Percentiles rank a stretch among this genome's conserved stretches.
phyloP scores from a whole-genome alignment of 2,888 invertebrate species.

The Clunio marinus region DNA sequence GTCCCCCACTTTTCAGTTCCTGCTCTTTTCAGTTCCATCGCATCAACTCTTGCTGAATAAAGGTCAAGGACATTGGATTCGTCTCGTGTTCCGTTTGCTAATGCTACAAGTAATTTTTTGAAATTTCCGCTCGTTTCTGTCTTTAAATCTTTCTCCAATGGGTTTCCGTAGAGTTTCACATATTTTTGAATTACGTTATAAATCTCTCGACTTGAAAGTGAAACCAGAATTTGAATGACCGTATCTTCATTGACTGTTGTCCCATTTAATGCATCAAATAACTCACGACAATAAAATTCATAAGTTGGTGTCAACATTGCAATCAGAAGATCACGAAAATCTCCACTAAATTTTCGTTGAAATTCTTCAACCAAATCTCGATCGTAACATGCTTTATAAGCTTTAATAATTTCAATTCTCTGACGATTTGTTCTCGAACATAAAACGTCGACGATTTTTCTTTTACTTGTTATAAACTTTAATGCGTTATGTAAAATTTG shows the following conservation, averaged over 20 bases:
- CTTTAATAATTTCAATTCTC: slow-evolving; percentile 70
- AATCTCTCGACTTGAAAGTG: slow-evolving; percentile 80
- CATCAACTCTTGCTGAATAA: slow-evolving; percentile 73
- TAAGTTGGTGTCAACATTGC: slow-evolving; percentile 81
- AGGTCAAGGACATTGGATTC: slow-evolving; percentile 58
- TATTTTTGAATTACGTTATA: slow-evolving; percentile 73
- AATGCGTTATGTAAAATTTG: slow-evolving; percentile 79
- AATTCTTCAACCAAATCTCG: slow-evolving; percentile 75
- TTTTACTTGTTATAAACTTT: slow-evolving; percentile 91
- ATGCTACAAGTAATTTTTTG: slow-evolving; percentile 74
- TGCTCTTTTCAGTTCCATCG: slow-evolving; percentile 66
- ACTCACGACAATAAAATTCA: slow-evolving; percentile 77
- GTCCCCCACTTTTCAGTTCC: slow-evolving; percentile 63
- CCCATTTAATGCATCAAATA: slow-evolving; percentile 79
- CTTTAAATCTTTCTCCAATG: slow-evolving; percentile 75
- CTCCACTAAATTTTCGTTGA: slow-evolving; percentile 83
- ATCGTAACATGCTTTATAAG: slow-evolving; percentile 51
- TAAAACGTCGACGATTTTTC: slow-evolving; percentile 78
- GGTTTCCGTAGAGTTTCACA: slow-evolving; percentile 69
- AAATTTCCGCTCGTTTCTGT: slow-evolving; percentile 84
- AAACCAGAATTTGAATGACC: slow-evolving; percentile 83
- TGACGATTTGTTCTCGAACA: slow-evolving; percentile 79
- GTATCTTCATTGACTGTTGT: slow-evolving; percentile 80
- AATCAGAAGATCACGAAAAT: slow-evolving; percentile 77
- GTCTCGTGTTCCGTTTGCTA: slow-evolving; percentile 58